Base-by-base conservation (phyloP, 1,140 invertebrate genomes). In the Meloidogyne floridensis region DNA sequence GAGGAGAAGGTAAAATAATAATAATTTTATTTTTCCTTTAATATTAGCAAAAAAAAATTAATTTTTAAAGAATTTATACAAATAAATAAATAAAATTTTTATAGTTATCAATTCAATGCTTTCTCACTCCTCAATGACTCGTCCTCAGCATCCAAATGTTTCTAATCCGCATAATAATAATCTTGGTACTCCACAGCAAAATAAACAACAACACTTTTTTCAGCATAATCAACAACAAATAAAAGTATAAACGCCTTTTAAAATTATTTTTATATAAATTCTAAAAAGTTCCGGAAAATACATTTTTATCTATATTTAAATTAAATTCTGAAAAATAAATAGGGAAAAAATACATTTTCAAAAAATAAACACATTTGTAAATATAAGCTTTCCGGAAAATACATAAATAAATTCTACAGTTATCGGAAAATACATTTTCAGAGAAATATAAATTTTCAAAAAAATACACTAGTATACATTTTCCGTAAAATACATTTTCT, bases 101-200 rank as follows among this genome's bases (percentile, higher is more conserved):
- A 7, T 7, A 65, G 59, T 65, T 65, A 65, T 65, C 59, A 65
- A 65, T 18, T 65, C 59, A 65, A 65, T 65, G 59, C 13, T 65
- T 65, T 65, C 59, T n/a, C n/a, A 15, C 2, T 65, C 59, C n/a
- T 15, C 59, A 6, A 65, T 65, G 59, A 65, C 59, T 65, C 59
- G 59, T 6, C n/a, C 59, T n/a, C 59, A 65, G n/a, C 59, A 15
- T n/a, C 15, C 59, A 65, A 65, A 65, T n/a, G 5, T n/a, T 6
- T 65, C 59, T 65, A 65, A 65, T 65, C 59, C 59, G 59, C 59
- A 65, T 18, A 65, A 65, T 65, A 65, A n/a, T 65, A 65, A 59
- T 59, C 3, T 4, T n/a, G 7, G 5, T 18, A 2, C 56, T 65
- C 7, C 59, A 11, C 10, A 11, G n/a, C 15, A 65, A n/a, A 65